Percentiles rank a stretch among this genome's conserved stretches.
phyloP scores from a whole-genome alignment of 1,140 invertebrate species.

The Scaptomyza graminum region DNA sequence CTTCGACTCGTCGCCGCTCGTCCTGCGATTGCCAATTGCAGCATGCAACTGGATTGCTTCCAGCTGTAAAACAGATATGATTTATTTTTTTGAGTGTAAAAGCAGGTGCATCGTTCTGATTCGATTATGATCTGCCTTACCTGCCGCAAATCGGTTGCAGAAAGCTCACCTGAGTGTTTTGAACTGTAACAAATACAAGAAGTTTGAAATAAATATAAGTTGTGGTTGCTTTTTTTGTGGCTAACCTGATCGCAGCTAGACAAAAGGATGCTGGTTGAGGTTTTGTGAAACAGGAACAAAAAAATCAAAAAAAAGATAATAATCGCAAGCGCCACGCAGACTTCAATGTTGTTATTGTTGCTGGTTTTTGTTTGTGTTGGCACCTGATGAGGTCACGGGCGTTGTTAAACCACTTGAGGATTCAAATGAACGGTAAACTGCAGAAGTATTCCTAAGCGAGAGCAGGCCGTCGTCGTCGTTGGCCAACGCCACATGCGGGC shows the following conservation, averaged over 20 bases:
- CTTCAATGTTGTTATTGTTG: slow-evolving; percentile 23
- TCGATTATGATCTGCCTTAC: no score
- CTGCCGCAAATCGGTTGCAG: background rate
- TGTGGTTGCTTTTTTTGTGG: background rate
- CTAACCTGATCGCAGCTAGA: no score
- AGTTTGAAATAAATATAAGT: no score
- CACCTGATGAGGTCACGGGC: slow-evolving; percentile 66
- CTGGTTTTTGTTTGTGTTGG: slow-evolving; percentile 31
- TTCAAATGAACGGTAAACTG: slow-evolving; percentile 24
- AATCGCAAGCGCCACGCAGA: slow-evolving; percentile 38
- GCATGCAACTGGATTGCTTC: slow-evolving; percentile 33
- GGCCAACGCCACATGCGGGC: slow-evolving; percentile 75
- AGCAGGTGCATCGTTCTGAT: no score
- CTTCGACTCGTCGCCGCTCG: slow-evolving; percentile 4
- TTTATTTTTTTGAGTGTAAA: no score
- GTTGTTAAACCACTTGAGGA: slow-evolving; percentile 52
- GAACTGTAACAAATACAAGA: background rate
- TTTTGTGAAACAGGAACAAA: background rate
- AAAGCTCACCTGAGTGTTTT: background rate
- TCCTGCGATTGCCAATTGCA: slow-evolving; percentile 9
- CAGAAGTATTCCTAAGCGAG: slow-evolving; percentile 38
- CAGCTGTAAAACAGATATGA: no score
- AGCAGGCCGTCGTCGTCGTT: slow-evolving; percentile 36
- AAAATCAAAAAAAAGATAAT: background rate
- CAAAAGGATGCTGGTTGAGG: background rate